Base-by-base conservation (phyloP, 2,888 invertebrate genomes). In the Cantharis lateralis region DNA sequence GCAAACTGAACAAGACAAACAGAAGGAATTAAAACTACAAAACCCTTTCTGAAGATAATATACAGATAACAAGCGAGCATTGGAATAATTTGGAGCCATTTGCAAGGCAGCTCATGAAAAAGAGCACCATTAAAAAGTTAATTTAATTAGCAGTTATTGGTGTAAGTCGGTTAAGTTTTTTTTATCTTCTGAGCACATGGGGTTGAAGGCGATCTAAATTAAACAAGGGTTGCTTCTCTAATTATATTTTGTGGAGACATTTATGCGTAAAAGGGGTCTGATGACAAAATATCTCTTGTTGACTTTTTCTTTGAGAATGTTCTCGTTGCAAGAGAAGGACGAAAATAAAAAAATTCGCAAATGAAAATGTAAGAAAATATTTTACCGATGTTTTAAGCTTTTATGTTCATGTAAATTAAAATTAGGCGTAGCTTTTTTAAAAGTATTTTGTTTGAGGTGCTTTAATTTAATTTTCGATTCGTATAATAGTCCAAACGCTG, bases 81-180 rank as follows among this genome's bases (percentile, higher is more conserved):
- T 82, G 83, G 83, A 81, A 83, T 84, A 83, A 83, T 83, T 83
- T 82, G 79, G 80, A 79, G 80, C 82, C 82, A 82, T 81, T 82
- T 82, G 83, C 82, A 81, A 81, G 78, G 82, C 83, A 79, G 79
- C 82, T 81, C 80, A 79, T 82, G 82, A 83, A 84, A 84, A 84
- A 84, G 82, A 82, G 83, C 81, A 81, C 82, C 85, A 86, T 86
- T 86, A 86, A 87, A 86, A 86, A 85, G 84, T 86, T 86, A 85
- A 87, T 87, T 86, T 85, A 86, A 87, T 87, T 86, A 86, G 84
- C 84, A 84, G 84, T 85, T 86, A 86, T 86, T 86, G 86, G 85
- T 86, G 85, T 85, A 86, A 85, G 85, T 83, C 85, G 84, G 82
- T 82, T 81, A 80, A 81, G 81, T 82, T 82, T 82, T 81, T 83